These are phyloP conservation scores for Smittia sp. DNA, from an alignment of 2,888 invertebrate species.

Conservation along the genomic window DNA sequence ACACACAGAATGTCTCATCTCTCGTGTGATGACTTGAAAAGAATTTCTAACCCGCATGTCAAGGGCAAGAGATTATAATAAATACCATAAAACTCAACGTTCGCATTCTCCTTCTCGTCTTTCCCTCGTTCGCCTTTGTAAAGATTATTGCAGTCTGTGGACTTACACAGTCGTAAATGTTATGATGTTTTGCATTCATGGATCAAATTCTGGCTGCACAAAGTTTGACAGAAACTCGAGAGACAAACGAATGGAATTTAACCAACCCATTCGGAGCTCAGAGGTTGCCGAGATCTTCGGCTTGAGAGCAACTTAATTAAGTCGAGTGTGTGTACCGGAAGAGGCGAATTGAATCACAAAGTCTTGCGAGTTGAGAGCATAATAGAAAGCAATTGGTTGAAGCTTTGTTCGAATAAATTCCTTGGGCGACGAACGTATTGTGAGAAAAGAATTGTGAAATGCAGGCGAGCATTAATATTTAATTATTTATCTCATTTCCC, in stretches of 20 bases:
- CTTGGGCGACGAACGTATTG: background rate
- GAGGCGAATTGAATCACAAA: constrained; percentile 3
- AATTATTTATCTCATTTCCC: constrained; percentile 37
- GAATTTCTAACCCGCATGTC: constrained; percentile 26
- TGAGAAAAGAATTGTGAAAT: constrained; percentile 28
- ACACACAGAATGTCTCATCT: background rate
- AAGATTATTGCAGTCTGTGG: background rate
- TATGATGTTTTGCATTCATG: too few species aligned
- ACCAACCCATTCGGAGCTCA: too few species aligned
- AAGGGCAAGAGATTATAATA: constrained; percentile 28
- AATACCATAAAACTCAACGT: background rate
- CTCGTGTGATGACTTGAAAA: constrained; percentile 6
- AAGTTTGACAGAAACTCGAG: too few species aligned
- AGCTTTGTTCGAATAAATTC: background rate
- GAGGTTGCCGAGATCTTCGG: too few species aligned
- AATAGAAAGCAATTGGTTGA: background rate
- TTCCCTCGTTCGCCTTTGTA: background rate
- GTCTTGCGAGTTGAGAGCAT: background rate
- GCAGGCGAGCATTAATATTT: constrained; percentile 36
- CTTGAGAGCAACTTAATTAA: background rate
- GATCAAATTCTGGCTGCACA: too few species aligned
- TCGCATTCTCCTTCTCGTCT: background rate
- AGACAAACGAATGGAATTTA: too few species aligned
- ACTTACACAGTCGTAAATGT: background rate
- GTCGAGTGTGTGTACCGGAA: background rate